Base-by-base conservation (phyloP, 2,113 vertebrate species). In the Thunnus thynnus region DNA sequence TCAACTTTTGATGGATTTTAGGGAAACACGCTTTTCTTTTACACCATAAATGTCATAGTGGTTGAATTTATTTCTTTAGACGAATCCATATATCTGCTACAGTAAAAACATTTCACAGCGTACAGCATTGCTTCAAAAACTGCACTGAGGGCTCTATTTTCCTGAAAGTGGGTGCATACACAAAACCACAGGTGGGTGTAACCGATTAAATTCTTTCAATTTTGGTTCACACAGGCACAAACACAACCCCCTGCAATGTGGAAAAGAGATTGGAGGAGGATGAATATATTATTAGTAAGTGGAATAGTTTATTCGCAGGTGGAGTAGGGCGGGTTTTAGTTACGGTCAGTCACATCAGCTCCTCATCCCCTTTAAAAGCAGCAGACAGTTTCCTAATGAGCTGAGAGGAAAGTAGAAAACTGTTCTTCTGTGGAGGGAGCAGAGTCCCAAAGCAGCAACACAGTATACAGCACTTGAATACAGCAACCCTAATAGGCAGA, bases 341-440 rank as follows among this genome's bases (percentile, higher is more conserved):
- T 75, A 46, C 22, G 58, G 64, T 27, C 76, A 67, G 70, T 57
- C 57, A 52, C n/a, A 60, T 72, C 71, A 36, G 65, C 57, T 68
- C 46, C 55, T 73, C 58, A 41, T 79, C 68, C 50, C 8, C 7
- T 80, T 75, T 72, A 72, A 80, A 90, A 78, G 68, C 51, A 14
- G 56, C 55, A 56, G 20, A 67, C 71, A 62, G 54, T 46, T 83
- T 82, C 71, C 58, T 81, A 80, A 91, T 74, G 84, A 88, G 76
- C 27, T 12, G 47, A 70, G 54, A 78, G 48, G 16, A 75, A 68
- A 56, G 69, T 5, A 30, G 51, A 70, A 79, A 70, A 57, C 27
- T 1, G 46, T 54, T 22, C 12, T 14, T 47, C 52, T 32, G 47
- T 50, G 50, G 8, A 58, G 27, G 75, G 25, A 41, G 32, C 13